Evolutionary conservation across 2,113 vertebrate species (phyloP), one percentile per base, ranked within the genome.

Genomic region (Bujurquina vittata): DNA sequence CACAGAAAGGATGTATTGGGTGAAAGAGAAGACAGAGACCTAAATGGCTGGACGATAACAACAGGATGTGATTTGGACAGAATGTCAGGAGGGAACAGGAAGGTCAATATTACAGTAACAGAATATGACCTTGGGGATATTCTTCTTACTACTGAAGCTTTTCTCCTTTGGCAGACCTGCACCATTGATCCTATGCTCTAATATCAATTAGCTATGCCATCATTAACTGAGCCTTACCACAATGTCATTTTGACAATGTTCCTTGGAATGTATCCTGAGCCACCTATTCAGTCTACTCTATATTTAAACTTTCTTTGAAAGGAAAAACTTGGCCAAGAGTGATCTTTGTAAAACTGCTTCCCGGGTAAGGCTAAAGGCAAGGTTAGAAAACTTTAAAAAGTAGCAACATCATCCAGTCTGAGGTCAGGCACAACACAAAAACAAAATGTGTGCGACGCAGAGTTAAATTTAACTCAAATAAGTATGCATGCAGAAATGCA

Each of bases 81-180:
- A 92, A 65, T 85, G 86, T 84, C 83, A 87, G 54, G 56, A 79
- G 79, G 55, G 84, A 89, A 84, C 80, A 90, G 91, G 89, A 91
- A 92, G 92, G 88, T 92, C 90, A 94, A 90, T 93, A 92, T 78
- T 89, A 76, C 85, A 84, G 92, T 88, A 92, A 93, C 84, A 87
- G 80, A 92, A 94, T 91, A 91, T 92, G 90, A 94, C 92, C 91
- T 89, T 88, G 74, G 91, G 81, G 83, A 87, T 54, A 77, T 86
- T 84, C 83, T 10, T 85, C 80, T 83, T 81, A 88, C 80, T n/a
- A 72, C 57, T 74, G 61, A 87, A 83, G 79, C 79, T 56, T 46
- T 52, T 89, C 75, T 77, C 75, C 84, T 88, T 83, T 84, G 85
- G 69, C 59, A 58, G 65, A 75, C 61, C 58, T 54, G 69, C 84